These are phyloP conservation scores for Julus scandinavius DNA, from an alignment of 2,888 invertebrate species.

Conservation along the genomic window DNA sequence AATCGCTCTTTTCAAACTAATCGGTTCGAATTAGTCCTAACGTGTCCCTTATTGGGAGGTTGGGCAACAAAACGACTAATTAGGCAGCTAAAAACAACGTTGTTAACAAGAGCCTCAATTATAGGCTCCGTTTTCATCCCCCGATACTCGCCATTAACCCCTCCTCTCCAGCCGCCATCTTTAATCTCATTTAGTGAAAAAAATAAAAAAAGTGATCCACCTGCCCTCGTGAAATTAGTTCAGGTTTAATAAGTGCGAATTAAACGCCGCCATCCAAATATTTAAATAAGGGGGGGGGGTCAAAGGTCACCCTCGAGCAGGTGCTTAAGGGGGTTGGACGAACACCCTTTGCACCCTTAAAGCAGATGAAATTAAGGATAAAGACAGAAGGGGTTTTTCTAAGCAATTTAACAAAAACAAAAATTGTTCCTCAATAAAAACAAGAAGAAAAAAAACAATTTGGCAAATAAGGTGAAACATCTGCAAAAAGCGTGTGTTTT, in stretches of 20 bases:
- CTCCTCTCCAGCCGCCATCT: background rate
- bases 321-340: background rate
- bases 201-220: background rate
- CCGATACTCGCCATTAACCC: background rate
- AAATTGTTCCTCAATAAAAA: background rate
- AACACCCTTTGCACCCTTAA: background rate
- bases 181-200: background rate
- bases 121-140: background rate
- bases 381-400: no score
- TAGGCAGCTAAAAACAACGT: background rate
- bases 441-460: background rate
- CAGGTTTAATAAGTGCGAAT: background rate
- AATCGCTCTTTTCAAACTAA: background rate
- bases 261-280: background rate
- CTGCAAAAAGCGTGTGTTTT: conserved; percentile 16
- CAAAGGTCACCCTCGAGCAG: background rate
- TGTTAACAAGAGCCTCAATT: background rate
- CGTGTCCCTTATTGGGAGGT: no score
- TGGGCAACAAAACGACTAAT: no score
- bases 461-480: conserved; percentile 9
- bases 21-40: background rate
- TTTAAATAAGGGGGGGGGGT: background rate
- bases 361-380: background rate
- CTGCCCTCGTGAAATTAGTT: no score
- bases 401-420: background rate